Conservation (phyloP, 1,140 invertebrate species). For the Elysia chlorotica region DNA sequence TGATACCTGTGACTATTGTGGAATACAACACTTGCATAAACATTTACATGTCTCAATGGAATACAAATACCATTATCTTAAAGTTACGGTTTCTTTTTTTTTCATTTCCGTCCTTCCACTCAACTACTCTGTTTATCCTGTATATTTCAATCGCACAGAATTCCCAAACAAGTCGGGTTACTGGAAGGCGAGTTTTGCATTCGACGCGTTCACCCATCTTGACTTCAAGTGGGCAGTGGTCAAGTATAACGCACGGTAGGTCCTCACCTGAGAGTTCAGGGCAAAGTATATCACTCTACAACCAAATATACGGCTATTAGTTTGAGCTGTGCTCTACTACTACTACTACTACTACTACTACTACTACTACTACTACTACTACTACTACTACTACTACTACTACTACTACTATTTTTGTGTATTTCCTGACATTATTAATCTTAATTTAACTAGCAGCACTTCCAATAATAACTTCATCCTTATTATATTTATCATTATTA, state of each 20-base stretch:
- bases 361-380: not conserved
- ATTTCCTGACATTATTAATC: too few species aligned
- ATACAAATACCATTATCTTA: too few species aligned
- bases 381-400: not conserved
- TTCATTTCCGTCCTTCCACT: too few species aligned
- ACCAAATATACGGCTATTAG: not conserved
- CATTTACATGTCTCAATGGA: too few species aligned
- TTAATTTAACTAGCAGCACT: too few species aligned
- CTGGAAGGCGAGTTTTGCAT: slow-evolving; percentile 8
- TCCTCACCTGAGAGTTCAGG: not conserved
- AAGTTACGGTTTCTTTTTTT: too few species aligned
- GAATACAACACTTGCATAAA: too few species aligned
- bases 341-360: not conserved
- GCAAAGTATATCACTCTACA: not conserved
- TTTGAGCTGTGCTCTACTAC: not conserved
- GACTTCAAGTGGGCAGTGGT: slow-evolving; percentile 16
- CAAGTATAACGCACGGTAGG: slow-evolving; percentile 14
- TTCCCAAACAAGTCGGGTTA: slow-evolving; percentile 13
- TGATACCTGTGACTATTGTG: too few species aligned
- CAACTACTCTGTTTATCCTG: too few species aligned
- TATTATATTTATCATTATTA: too few species aligned
- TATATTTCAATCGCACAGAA: too few species aligned
- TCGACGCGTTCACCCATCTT: slow-evolving; percentile 3
- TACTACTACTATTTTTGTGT: not conserved
- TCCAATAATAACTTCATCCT: too few species aligned